Conservation (phyloP, 1,140 invertebrate species). For the Chironomus striatipennis region DNA sequence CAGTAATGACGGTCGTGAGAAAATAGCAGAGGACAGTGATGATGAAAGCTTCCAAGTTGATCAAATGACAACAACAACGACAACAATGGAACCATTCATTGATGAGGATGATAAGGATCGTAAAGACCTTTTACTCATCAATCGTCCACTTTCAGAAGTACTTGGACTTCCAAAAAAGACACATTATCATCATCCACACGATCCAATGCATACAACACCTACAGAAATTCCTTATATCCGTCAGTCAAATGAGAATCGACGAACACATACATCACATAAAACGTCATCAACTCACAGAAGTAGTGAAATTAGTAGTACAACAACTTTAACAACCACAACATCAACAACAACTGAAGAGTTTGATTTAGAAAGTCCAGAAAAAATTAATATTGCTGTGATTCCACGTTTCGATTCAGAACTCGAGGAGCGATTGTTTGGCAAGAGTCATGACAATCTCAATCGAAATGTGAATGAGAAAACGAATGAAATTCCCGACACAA, state of each 20-base stretch:
- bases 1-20: background rate
- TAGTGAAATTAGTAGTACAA: background rate
- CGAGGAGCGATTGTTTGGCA: background rate
- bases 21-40: slow-evolving; percentile 15
- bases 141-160: slow-evolving; percentile 39
- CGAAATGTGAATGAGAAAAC: slow-evolving; percentile 28
- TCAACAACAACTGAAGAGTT: slow-evolving; percentile 26
- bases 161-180: slow-evolving; percentile 29
- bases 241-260: background rate
- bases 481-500: slow-evolving; percentile 30
- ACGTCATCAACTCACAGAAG: slow-evolving; percentile 12
- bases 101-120: slow-evolving; percentile 31
- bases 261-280: background rate
- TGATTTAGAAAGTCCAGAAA: slow-evolving; percentile 36
- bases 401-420: slow-evolving; percentile 35
- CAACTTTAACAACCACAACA: slow-evolving; percentile 26
- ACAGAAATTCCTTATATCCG: background rate
- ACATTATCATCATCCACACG: slow-evolving; percentile 18
- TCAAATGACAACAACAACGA: slow-evolving; percentile 26
- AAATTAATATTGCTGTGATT: slow-evolving; percentile 39
- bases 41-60: slow-evolving; percentile 22
- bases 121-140: slow-evolving; percentile 39
- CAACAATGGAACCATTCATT: slow-evolving; percentile 22
- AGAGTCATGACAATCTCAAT: slow-evolving; percentile 4
- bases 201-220: background rate